Evolutionary conservation across 2,797 vertebrate genomes (phyloP).

Genomic region (Nannoperca obscura): DNA sequence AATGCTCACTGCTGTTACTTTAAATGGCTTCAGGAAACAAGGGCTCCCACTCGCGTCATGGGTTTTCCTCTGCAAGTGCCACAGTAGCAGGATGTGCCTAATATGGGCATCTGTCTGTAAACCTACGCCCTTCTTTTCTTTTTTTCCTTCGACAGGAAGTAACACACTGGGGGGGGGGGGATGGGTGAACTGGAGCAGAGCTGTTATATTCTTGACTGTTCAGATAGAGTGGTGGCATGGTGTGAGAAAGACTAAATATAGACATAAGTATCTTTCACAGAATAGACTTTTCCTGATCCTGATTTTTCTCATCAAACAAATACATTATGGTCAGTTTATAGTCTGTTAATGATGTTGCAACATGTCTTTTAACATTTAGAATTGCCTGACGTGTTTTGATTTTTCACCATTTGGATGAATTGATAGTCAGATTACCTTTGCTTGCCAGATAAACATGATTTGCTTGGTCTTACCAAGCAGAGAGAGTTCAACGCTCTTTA

Average conservation of each 20-base stretch:
- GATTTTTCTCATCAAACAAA: neutral
- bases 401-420: neutral
- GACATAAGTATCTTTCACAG: neutral
- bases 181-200: slow-evolving; percentile 61
- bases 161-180: slow-evolving; percentile 44
- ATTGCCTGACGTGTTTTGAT: neutral
- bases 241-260: slow-evolving; percentile 26
- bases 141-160: slow-evolving; percentile 68
- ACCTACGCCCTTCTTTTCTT: slow-evolving; percentile 14
- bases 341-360: neutral
- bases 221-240: slow-evolving; percentile 14
- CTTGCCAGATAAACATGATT: neutral
- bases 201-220: slow-evolving; percentile 23
- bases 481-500: neutral
- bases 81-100: slow-evolving; percentile 77
- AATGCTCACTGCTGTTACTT: slow-evolving; percentile 63
- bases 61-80: slow-evolving; percentile 78
- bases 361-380: neutral
- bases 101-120: slow-evolving; percentile 78
- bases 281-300: neutral
- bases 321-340: neutral
- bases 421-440: neutral
- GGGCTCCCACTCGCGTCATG: slow-evolving; percentile 77
- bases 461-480: neutral
- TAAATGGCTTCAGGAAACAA: slow-evolving; percentile 84